A percentile compares a stretch with the other conserved stretches of the same genome.
Conservation (phyloP, 23 tunicate species). For the Pegea sp. region DNA sequence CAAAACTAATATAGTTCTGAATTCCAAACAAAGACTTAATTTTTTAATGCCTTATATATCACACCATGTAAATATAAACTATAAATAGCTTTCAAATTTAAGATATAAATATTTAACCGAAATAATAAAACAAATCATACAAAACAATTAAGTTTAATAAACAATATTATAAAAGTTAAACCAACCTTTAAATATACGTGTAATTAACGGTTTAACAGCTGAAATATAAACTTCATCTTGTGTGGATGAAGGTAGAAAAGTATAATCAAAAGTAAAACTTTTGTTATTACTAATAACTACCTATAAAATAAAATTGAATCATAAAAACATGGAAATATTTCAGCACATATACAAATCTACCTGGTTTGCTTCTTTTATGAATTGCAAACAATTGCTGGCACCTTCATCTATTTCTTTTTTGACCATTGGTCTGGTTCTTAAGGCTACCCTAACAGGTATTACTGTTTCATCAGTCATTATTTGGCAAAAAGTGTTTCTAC, state of each 20-base stretch:
- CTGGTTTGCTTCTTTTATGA: slow-evolving; percentile 46
- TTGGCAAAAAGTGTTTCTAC: too few species aligned
- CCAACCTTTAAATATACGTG: slow-evolving; percentile 55
- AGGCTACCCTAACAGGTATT: slow-evolving; percentile 67
- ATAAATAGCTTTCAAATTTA: too few species aligned
- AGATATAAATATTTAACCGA: too few species aligned
- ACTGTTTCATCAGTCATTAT: too few species aligned
- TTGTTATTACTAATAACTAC: slow-evolving; percentile 32
- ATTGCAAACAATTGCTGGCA: slow-evolving; percentile 33
- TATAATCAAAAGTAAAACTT: slow-evolving; percentile 67
- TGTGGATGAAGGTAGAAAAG: slow-evolving; percentile 17
- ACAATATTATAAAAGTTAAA: neutral
- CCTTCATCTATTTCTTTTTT: slow-evolving; percentile 50
- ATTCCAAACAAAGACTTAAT: too few species aligned
- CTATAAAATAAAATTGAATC: slow-evolving; percentile 9
- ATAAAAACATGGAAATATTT: neutral
- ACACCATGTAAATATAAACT: too few species aligned
- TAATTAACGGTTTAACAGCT: slow-evolving; percentile 32
- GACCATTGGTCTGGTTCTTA: slow-evolving; percentile 53
- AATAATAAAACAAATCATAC: neutral
- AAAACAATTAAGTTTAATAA: neutral
- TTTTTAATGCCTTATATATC: too few species aligned
- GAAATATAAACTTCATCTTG: slow-evolving; percentile 47
- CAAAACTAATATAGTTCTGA: too few species aligned
- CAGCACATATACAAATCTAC: slow-evolving; percentile 4